phyloP scores from a whole-genome alignment of 2,113 vertebrate genomes.

The Tupaia tana region DNA sequence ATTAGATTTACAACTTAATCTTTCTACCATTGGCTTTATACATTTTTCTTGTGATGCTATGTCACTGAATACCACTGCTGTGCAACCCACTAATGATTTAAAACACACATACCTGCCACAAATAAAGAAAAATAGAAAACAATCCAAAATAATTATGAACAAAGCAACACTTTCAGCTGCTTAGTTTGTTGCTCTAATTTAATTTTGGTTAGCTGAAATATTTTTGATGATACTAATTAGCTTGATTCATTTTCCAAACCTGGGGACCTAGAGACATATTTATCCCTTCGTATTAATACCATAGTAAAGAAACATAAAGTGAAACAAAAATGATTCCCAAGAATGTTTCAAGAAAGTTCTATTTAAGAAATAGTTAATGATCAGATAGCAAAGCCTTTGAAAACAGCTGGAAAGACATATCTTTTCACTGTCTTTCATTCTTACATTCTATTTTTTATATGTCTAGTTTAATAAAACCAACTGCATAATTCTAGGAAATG shows the following conservation, averaged over 20 bases:
- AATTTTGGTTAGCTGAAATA: background rate
- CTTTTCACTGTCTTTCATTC: background rate
- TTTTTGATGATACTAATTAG: background rate
- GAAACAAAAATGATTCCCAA: background rate
- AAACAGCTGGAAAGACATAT: background rate
- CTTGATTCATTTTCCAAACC: background rate
- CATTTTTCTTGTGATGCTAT: background rate
- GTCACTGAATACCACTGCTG: background rate
- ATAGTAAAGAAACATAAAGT: background rate
- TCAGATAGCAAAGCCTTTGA: background rate
- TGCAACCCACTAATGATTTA: background rate
- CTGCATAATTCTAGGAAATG: background rate
- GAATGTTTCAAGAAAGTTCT: background rate
- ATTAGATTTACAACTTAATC: background rate
- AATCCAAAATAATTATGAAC: fast-evolving
- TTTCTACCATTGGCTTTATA: background rate
- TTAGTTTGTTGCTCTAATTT: background rate
- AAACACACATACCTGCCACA: background rate
- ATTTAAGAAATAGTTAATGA: background rate
- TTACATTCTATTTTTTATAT: background rate
- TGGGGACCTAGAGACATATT: background rate
- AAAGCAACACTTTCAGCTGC: background rate
- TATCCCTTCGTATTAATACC: background rate
- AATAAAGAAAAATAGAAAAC: background rate
- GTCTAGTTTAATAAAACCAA: background rate